Base-by-base conservation (phyloP, 2,797 vertebrate species). In the Lacerta bilineata region DNA sequence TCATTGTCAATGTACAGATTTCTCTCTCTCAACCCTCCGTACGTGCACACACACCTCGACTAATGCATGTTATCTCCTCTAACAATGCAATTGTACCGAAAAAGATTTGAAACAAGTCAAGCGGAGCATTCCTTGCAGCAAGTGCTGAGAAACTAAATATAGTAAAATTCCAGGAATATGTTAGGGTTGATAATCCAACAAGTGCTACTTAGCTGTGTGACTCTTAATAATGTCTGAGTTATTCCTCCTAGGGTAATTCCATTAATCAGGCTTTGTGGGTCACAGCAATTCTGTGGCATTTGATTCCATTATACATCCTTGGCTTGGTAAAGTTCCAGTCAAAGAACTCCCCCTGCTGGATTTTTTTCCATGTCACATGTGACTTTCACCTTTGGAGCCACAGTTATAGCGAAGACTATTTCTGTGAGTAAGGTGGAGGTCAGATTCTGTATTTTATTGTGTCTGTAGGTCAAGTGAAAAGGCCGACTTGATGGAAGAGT, bases 331-430 rank as follows among this genome's bases (percentile, higher is more conserved):
- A 41, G 36, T 80, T n/a, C 36, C 36, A n/a, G 50, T 33, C 29
- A 61, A 82, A 80, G 92, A 66, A 86, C 89, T 92, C 94, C 95
- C 95, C 93, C 94, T 95, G 80, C 91, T 95, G 95, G 93, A 75
- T 83, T 87, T 1, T 1, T 64, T 1, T 2, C 23, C 15, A 13
- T 7, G 74, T 36, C 43, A 68, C 8, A 4, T 17, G n/a, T 43
- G 33, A 66, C 25, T 74, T 55, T 80, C 17, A 36, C 36, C 64
- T 33, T 79, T 39, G 43, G 33, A 15, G 29, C 5, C 15, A 4
- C 66, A 43, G 0, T 0, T 41, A 17, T n/a, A 1, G 9, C 8
- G 23, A 17, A 39, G 25, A n/a, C 33, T 69, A 36, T 86, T 86
- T 39, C 20, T 23, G 17, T 2, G 55, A 71, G 13, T 3, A n/a